Percentiles rank a stretch among this genome's conserved stretches.
Evolutionary conservation across 2,888 invertebrate species (phyloP).

Genomic region (Yponomeuta sedellus): DNA sequence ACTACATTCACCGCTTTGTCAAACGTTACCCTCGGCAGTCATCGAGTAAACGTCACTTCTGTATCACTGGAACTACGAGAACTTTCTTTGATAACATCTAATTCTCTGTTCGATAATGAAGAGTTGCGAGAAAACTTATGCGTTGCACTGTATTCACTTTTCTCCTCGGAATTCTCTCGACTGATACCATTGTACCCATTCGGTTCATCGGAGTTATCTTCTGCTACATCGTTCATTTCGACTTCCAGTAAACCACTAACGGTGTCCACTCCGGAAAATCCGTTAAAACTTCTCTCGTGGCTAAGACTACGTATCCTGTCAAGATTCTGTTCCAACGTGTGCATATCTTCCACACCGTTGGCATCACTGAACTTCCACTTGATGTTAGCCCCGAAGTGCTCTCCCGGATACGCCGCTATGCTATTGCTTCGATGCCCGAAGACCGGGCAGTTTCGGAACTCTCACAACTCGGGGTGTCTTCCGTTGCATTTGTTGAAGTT

Average conservation of each 20-base stretch:
- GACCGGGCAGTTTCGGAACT: conserved; percentile 70
- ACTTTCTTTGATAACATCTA: conserved; percentile 72
- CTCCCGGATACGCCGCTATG: conserved; percentile 67
- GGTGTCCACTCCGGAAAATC: conserved; percentile 40
- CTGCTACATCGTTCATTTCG: conserved; percentile 58
- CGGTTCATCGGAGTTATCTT: conserved; percentile 56
- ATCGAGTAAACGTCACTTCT: conserved; percentile 72
- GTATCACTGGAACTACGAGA: conserved; percentile 73
- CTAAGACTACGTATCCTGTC: conserved; percentile 70
- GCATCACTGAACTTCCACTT: conserved; percentile 71
- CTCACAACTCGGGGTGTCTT: conserved; percentile 73
- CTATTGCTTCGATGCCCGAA: conserved; percentile 75
- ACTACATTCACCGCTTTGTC: conserved; percentile 61
- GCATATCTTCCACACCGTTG: conserved; percentile 52
- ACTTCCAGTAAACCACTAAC: conserved; percentile 65
- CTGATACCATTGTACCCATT: conserved; percentile 52
- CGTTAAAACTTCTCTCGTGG: conserved; percentile 58
- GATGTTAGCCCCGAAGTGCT: conserved; percentile 68
- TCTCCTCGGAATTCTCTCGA: conserved; percentile 58
- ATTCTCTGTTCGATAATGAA: conserved; percentile 67
- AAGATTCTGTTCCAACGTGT: conserved; percentile 64
- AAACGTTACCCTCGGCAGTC: conserved; percentile 69
- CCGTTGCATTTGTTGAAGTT: conserved; percentile 71
- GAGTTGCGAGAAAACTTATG: conserved; percentile 69
- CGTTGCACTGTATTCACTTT: conserved; percentile 56